phyloP scores from a whole-genome alignment of 2,888 invertebrate species.

The Taenaris catops region DNA sequence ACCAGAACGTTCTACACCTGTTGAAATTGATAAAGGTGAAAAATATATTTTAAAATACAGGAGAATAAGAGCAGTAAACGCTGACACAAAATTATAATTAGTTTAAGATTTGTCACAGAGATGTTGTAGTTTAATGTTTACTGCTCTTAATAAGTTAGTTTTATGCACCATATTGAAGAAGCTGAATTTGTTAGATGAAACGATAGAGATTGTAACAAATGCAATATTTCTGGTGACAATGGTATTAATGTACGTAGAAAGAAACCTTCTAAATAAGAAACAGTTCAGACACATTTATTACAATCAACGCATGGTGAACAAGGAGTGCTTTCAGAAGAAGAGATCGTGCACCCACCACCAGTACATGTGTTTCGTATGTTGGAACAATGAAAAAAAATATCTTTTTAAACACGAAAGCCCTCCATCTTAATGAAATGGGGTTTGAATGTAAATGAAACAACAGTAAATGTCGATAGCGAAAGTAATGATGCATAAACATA shows the following conservation, averaged over 20 bases:
- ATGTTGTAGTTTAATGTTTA: constrained; percentile 34
- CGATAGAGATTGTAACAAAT: constrained; percentile 65
- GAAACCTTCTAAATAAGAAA: constrained; percentile 13
- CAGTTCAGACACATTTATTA: constrained; percentile 47
- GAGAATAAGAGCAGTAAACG: constrained; percentile 50
- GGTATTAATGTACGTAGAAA: too few species aligned
- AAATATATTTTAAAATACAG: constrained; percentile 4
- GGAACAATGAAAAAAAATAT: constrained; percentile 22
- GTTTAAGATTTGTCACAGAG: not conserved
- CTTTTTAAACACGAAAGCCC: constrained; percentile 56
- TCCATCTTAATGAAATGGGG: constrained; percentile 75
- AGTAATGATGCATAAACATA: constrained; percentile 59
- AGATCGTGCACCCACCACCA: constrained; percentile 76
- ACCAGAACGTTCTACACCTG: constrained; percentile 70
- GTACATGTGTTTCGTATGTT: constrained; percentile 25
- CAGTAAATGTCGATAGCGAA: constrained; percentile 42
- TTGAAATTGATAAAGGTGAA: constrained; percentile 34
- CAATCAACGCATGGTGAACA: constrained; percentile 54
- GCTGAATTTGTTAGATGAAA: constrained; percentile 67
- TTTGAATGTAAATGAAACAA: constrained; percentile 66
- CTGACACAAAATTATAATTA: not conserved
- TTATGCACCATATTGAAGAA: constrained; percentile 63
- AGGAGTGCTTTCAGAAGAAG: constrained; percentile 70
- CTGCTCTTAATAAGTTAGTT: constrained; percentile 64
- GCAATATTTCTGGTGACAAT: constrained; percentile 30